These are phyloP conservation scores for Dendrolimus punctatus DNA, from an alignment of 1,140 invertebrate species.

Conservation along the genomic window DNA sequence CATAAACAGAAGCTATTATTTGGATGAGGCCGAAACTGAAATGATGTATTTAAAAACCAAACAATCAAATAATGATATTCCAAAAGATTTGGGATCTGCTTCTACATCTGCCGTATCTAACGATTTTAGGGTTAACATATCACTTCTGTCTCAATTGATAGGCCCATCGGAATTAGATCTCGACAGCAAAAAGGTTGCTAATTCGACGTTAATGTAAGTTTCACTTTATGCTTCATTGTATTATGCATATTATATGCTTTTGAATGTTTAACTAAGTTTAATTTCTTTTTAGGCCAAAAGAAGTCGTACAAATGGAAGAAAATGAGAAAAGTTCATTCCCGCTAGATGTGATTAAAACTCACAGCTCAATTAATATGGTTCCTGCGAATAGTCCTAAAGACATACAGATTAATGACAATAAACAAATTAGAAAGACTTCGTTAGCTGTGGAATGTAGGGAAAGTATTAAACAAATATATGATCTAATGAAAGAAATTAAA, in stretches of 20 bases:
- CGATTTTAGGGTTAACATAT: constrained; percentile 26
- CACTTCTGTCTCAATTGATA: constrained; percentile 14
- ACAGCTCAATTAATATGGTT: constrained; percentile 15
- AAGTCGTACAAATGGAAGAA: constrained; percentile 3
- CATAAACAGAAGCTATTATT: constrained; percentile 35
- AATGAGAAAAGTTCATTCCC: constrained; percentile 2
- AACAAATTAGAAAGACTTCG: constrained; percentile 15
- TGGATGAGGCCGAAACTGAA: constrained; percentile 43
- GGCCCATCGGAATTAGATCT: constrained; percentile 19
- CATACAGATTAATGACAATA: constrained; percentile 6
- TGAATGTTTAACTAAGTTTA: too few relatives aligned
- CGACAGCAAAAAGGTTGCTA: constrained; percentile 6
- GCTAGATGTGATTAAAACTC: constrained; percentile 3
- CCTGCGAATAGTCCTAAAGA: constrained; percentile 25
- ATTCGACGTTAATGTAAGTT: constrained; percentile 8
- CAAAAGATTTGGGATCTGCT: constrained; percentile 14
- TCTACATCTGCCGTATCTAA: constrained; percentile 26
- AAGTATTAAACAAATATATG: constrained; percentile 56
- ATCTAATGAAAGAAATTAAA: constrained; percentile 41
- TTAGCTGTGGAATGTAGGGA: constrained; percentile 39
- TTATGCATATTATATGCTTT: too few relatives aligned
- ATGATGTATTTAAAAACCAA: constrained; percentile 36
- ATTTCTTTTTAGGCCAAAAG: constrained; percentile 12
- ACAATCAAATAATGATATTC: constrained; percentile 15
- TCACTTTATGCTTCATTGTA: constrained; percentile 7